Evolutionary conservation across 2,113 vertebrate genomes (phyloP).

Genomic region (Phylloscopus trochilus): DNA sequence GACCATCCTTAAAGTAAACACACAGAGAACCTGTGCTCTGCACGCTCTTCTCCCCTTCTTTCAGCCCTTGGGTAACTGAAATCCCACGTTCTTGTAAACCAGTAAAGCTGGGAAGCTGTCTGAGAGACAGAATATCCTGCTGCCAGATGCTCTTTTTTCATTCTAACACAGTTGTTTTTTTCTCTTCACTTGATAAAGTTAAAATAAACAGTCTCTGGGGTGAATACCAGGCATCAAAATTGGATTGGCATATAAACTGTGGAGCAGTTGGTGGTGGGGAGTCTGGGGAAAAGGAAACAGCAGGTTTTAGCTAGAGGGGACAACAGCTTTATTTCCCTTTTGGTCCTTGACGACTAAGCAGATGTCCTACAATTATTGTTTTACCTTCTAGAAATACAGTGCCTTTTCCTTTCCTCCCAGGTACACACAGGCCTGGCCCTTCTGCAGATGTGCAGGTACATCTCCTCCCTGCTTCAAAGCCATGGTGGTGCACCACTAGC

Average conservation of each 20-base stretch:
- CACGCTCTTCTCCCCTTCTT: not conserved
- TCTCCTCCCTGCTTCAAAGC: not conserved
- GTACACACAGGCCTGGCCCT: not conserved
- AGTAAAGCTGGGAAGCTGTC: not conserved
- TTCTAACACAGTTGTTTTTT: constrained; percentile 65
- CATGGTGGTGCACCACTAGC: not conserved
- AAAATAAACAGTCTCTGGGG: constrained; percentile 74
- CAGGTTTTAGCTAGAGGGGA: constrained; percentile 86
- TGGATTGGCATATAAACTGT: constrained; percentile 76
- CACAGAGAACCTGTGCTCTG: not conserved
- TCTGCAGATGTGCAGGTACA: constrained; percentile 63
- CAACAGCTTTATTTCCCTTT: constrained; percentile 84
- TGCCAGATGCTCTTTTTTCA: constrained; percentile 50
- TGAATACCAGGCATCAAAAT: constrained; percentile 65
- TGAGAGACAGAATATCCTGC: not conserved
- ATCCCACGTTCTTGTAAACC: not conserved
- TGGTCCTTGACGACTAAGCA: constrained; percentile 79
- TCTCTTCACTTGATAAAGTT: constrained; percentile 77
- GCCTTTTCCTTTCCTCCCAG: constrained; percentile 56
- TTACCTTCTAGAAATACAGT: constrained; percentile 71
- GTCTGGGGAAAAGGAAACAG: constrained; percentile 74
- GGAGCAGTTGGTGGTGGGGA: constrained; percentile 78
- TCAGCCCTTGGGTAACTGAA: not conserved
- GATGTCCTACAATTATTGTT: constrained; percentile 82
- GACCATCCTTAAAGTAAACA: not conserved